Base-by-base conservation (phyloP, 1,140 invertebrate species). In the Melipona quadrifasciata region DNA sequence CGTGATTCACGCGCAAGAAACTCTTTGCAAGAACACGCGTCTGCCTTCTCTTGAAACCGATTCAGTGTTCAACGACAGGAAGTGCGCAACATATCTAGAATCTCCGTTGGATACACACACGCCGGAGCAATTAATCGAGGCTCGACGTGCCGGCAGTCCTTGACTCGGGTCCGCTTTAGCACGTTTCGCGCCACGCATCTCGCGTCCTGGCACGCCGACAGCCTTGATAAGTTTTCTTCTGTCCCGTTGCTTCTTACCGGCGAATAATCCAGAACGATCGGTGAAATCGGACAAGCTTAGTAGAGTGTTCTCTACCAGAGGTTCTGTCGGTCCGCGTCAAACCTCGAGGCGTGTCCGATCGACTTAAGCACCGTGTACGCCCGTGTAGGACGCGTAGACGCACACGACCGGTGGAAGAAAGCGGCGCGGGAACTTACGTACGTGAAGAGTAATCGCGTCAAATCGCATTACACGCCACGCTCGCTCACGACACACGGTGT, bases 371-470 rank as follows among this genome's bases (percentile, higher is more conserved):
- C 51, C 55, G 72, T 61, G 39, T 21, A 80, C 80, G 21, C 31
- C 27, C 12, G 73, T 34, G 55, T 75, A 34, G 51, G 24, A 75
- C 65, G 39, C 27, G 72, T 12, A 75, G 67, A 68, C 71, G 17
- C 53, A 31, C 31, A 39, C 17, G 5, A 24, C 3, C 58, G 31
- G 24, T 21, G 24, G 47, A 68, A 58, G n/a, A 39, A 77, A 82
- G 31, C 55, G 51, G 61, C 21, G 19, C 24, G 39, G 55, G 2
- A 39, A 24, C 10, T 47, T 47, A 47, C 2, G 11, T 27, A n/a
- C 39, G 79, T 74, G 86, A 79, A 88, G 86, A 68, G 83, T 83
- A 85, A 91, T 89, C 85, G 82, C 71, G 86, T 91, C 87, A 85
- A 89, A 90, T 78, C 82, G 86, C 73, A 80, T 90, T 87, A 82